Evolutionary conservation across 1,140 invertebrate species (phyloP).

Genomic region (Cyclargus thomasi): DNA sequence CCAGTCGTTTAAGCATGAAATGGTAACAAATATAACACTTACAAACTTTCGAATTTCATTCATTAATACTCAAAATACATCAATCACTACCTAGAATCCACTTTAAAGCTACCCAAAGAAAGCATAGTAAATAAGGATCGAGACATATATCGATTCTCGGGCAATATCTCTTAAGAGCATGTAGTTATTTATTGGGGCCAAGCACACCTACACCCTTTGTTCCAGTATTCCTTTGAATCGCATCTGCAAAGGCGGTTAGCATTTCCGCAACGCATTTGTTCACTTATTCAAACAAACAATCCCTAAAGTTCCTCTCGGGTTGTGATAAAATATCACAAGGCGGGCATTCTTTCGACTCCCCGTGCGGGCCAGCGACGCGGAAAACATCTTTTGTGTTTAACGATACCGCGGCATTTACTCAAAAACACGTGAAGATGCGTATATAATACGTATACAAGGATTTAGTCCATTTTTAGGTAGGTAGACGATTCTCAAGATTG

Average conservation of each 20-base stretch:
- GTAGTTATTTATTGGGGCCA: slow-evolving; percentile 9
- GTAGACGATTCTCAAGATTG: too few relatives aligned
- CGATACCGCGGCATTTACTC: slow-evolving; percentile 35
- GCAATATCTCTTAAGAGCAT: not conserved
- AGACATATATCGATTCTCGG: not conserved
- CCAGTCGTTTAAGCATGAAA: too few relatives aligned
- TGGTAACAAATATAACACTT: too few relatives aligned
- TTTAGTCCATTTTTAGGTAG: slow-evolving; percentile 6
- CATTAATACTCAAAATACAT: too few relatives aligned
- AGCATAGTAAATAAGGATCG: not conserved
- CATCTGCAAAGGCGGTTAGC: slow-evolving; percentile 58
- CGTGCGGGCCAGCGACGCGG: slow-evolving; percentile 45
- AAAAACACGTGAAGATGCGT: slow-evolving; percentile 19
- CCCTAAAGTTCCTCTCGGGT: slow-evolving; percentile 55
- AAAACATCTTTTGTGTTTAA: slow-evolving; percentile 60
- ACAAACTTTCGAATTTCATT: too few relatives aligned
- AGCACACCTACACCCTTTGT: slow-evolving; percentile 36
- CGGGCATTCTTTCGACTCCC: slow-evolving; percentile 59
- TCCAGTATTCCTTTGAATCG: slow-evolving; percentile 60
- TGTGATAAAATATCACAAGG: slow-evolving; percentile 68
- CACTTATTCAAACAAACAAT: slow-evolving; percentile 66
- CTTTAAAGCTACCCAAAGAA: too few relatives aligned
- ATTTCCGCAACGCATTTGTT: slow-evolving; percentile 64
- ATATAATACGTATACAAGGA: not conserved
- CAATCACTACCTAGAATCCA: too few relatives aligned